Percentiles rank a stretch among this genome's conserved stretches.
Evolutionary conservation across 1,140 invertebrate genomes (phyloP).

Genomic region (Trichonephila inaurata): DNA sequence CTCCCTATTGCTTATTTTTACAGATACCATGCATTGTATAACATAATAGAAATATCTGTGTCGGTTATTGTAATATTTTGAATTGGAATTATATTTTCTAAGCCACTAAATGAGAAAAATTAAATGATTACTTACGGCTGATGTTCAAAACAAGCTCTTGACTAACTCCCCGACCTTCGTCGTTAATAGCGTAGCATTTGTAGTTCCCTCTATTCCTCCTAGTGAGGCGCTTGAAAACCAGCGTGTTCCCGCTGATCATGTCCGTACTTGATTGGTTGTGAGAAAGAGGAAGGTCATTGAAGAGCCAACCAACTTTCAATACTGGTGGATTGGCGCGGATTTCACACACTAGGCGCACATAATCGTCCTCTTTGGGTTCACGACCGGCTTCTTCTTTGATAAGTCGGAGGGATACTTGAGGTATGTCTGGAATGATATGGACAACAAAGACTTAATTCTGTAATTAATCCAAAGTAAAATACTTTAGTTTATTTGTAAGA

Average conservation of each 20-base stretch:
- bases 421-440: conserved; percentile 7
- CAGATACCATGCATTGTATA: too few species aligned
- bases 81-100: too few species aligned
- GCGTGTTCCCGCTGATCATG: conserved; percentile 59
- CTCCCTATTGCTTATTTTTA: too few species aligned
- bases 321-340: conserved; percentile 47
- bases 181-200: conserved; percentile 75
- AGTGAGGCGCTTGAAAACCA: conserved; percentile 58
- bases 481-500: too few species aligned
- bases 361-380: conserved; percentile 62
- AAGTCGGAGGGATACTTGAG: conserved; percentile 56
- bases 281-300: conserved; percentile 26
- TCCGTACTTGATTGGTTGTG: conserved; percentile 30
- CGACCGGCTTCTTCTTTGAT: conserved; percentile 58
- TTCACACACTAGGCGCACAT: conserved; percentile 51
- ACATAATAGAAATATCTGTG: too few species aligned
- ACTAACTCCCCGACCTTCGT: conserved; percentile 67
- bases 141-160: conserved; percentile 75
- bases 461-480: too few species aligned
- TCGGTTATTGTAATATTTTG: too few species aligned
- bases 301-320: conserved; percentile 4
- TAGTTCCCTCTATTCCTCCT: conserved; percentile 68
- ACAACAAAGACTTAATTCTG: too few species aligned
- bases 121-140: conserved; percentile 69
- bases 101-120: conserved; percentile 81